Evolutionary conservation across 1,140 invertebrate species (phyloP).

Genomic region (Hydropsyche tenuis): DNA sequence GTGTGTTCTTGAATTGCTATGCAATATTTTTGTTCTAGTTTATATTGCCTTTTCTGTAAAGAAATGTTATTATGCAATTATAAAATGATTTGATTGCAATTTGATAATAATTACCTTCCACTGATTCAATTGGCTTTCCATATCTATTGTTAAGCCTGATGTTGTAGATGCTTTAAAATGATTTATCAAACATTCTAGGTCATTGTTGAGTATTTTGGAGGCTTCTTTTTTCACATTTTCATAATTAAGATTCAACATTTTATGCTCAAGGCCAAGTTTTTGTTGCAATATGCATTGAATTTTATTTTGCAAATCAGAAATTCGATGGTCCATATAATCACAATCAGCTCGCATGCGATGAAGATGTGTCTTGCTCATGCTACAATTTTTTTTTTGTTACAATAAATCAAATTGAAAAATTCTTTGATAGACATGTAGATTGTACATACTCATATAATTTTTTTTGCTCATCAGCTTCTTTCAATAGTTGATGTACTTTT

Average conservation of each 20-base stretch:
- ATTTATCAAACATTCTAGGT: constrained; percentile 34
- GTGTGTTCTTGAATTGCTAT: constrained; percentile 43
- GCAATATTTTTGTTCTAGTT: constrained; percentile 44
- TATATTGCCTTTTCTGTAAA: constrained; percentile 40
- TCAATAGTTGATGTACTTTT: constrained; percentile 26
- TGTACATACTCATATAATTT: constrained; percentile 6
- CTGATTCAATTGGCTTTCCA: constrained; percentile 39
- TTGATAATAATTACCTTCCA: constrained; percentile 41
- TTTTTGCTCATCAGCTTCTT: constrained; percentile 43
- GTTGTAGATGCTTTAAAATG: constrained; percentile 40
- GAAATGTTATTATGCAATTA: background rate
- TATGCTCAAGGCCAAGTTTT: constrained; percentile 9
- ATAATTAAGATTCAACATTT: background rate
- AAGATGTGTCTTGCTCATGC: constrained; percentile 43
- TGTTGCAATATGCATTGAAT: constrained; percentile 22
- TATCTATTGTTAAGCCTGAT: constrained; percentile 40
- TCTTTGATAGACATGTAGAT: no score
- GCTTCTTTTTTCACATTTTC: constrained; percentile 14
- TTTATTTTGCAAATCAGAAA: constrained; percentile 30
- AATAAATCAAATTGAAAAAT: no score
- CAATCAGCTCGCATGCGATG: constrained; percentile 40
- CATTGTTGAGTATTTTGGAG: constrained; percentile 34
- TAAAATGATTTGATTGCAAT: background rate
- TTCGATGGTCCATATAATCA: constrained; percentile 30
- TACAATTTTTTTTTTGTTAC: no score